These are phyloP conservation scores for Popillia japonica DNA, from an alignment of 1,140 invertebrate species.

Conservation along the genomic window DNA sequence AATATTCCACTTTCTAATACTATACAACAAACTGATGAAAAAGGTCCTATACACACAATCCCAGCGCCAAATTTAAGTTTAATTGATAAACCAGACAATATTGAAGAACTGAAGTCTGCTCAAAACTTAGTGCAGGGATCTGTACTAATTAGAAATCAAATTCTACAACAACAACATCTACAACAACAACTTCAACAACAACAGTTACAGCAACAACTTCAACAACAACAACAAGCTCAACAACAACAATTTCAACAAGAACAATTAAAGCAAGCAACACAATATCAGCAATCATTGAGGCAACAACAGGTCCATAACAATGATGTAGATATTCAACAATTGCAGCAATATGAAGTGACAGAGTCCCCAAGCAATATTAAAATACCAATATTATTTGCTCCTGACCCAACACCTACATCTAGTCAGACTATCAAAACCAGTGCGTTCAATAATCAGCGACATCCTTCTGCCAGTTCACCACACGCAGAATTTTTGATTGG, in stretches of 20 bases:
- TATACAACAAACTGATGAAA: constrained; percentile 63
- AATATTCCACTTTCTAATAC: constrained; percentile 53
- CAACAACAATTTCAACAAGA: constrained; percentile 1
- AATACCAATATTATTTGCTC: constrained; percentile 7
- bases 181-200: constrained; percentile 20
- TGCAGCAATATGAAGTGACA: constrained; percentile 61
- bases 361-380: constrained; percentile 49
- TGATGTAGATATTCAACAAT: constrained; percentile 42
- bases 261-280: background rate
- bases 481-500: constrained; percentile 36
- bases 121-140: background rate
- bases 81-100: constrained; percentile 52
- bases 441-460: constrained; percentile 29
- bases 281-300: constrained; percentile 25
- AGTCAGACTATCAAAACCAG: constrained; percentile 36
- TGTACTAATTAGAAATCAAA: constrained; percentile 36
- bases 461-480: background rate
- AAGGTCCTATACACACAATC: constrained; percentile 82
- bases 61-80: constrained; percentile 79
- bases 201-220: constrained; percentile 35
- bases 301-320: constrained; percentile 27
- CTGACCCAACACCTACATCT: constrained; percentile 30
- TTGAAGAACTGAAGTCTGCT: constrained; percentile 44
- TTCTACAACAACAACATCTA: constrained; percentile 42
- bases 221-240: constrained; percentile 39